Conservation (phyloP, 2,797 vertebrate genomes). For the Pantherophis vulpinus region DNA sequence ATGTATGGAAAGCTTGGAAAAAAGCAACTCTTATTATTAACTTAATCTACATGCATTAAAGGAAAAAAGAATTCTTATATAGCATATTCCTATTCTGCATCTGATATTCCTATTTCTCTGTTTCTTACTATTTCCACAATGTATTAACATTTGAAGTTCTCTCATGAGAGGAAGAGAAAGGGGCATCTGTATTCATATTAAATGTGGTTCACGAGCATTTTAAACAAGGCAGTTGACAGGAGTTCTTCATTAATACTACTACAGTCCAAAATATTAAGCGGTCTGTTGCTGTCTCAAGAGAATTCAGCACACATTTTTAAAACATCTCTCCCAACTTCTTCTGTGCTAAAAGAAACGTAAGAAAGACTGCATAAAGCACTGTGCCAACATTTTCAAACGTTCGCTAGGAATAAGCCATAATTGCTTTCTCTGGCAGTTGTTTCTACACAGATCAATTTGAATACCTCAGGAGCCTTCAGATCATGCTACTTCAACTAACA, state of each 20-base stretch:
- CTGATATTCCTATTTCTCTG: not conserved
- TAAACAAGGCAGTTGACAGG: not conserved
- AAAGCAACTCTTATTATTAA: not conserved
- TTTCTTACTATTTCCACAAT: not conserved
- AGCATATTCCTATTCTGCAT: not conserved
- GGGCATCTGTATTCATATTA: not conserved
- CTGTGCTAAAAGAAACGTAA: not conserved
- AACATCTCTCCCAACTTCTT: not conserved
- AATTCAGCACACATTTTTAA: not conserved
- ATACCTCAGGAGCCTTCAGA: slow-evolving; percentile 21
- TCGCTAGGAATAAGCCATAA: not conserved
- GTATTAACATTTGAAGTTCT: not conserved
- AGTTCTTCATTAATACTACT: not conserved
- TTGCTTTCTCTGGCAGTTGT: not conserved
- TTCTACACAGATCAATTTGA: slow-evolving; percentile 19
- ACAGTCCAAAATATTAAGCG: not conserved
- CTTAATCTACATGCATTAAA: not conserved
- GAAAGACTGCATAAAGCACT: not conserved
- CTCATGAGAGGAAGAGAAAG: not conserved
- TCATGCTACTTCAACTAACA: slow-evolving; percentile 21
- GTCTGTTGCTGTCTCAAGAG: not conserved
- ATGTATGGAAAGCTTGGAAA: not conserved
- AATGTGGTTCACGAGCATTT: not conserved
- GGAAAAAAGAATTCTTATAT: not conserved
- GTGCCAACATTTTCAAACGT: not conserved